Evolutionary conservation across 2,113 vertebrate genomes (phyloP), one percentile per base, ranked within the genome.

Genomic region (Falcunculus frontatus): DNA sequence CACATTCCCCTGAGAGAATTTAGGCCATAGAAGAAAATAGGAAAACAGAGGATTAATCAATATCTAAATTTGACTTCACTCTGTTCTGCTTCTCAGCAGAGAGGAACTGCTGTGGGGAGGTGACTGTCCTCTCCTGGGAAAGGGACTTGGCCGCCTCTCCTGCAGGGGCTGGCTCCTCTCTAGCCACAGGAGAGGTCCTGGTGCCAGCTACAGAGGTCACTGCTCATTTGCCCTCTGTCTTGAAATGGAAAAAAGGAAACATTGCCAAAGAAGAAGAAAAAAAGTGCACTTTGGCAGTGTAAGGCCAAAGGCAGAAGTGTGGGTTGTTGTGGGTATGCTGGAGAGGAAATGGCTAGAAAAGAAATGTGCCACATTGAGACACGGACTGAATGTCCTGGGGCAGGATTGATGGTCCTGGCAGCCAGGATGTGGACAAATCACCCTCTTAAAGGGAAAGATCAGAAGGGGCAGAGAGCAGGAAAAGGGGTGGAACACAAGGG

Each of bases 131-230:
- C 92, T 79, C 76, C 62, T 73, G 92, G 96, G 92, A 92, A 52
- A 84, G 53, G 53, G 39, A 80, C 77, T 93, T 96, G 95, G 92
- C 79, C 80, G 75, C 59, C 55, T 93, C 37, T 85, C 4, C 7
- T 1, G 16, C 42, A 70, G 79, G 39, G 73, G 7, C 70, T 88
- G 88, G 55, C 88, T 96, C 82, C 75, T 85, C 33, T 68, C 50
- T 69, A 63, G 60, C 52, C 72, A 52, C 82, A 90, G 88, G 72
- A 96, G 90, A 92, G 90, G 39, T 74, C 72, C 90, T 84, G 79
- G 59, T 96, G 93, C 95, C 92, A 95, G 90, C 95, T 90, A 29
- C 75, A 77, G 88, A 90, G 95, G 95, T 96, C 95, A 96, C 55
- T 67, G 95, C 87, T 94, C 72, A 30, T 91, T 95, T 96, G 83